phyloP scores from a whole-genome alignment of 2,113 vertebrate genomes.

The Pheucticus melanocephalus region DNA sequence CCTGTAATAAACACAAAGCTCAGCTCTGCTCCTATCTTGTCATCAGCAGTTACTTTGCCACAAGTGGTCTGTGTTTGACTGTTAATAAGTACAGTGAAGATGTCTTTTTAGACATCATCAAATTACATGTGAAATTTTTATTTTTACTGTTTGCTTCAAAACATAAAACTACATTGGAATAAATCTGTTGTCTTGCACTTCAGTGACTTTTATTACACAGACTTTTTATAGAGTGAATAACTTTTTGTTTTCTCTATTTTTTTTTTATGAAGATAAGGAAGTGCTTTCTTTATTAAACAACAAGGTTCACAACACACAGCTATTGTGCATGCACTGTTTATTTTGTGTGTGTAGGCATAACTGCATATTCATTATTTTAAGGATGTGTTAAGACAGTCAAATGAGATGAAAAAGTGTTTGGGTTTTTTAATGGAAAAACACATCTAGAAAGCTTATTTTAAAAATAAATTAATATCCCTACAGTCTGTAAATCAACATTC shows the following conservation, averaged over 20 bases:
- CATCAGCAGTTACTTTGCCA: background rate
- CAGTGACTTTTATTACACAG: background rate
- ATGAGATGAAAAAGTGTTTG: slow-evolving; percentile 31
- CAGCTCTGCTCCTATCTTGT: background rate
- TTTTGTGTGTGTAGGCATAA: slow-evolving; percentile 11
- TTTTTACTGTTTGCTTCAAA: background rate
- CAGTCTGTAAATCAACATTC: slow-evolving; percentile 11
- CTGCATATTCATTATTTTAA: slow-evolving; percentile 51
- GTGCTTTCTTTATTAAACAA: slow-evolving; percentile 40
- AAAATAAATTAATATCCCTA: slow-evolving; percentile 25
- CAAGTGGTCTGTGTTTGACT: background rate
- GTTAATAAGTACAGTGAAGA: background rate
- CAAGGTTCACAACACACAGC: background rate
- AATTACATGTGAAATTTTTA: background rate
- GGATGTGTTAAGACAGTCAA: slow-evolving; percentile 18
- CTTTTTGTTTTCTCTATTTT: background rate
- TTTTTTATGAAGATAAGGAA: slow-evolving; percentile 34
- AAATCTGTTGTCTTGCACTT: background rate
- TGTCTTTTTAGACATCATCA: background rate
- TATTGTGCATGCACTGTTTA: slow-evolving; percentile 8
- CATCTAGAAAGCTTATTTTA: slow-evolving; percentile 29
- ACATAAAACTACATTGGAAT: background rate
- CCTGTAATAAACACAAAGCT: background rate
- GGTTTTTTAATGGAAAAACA: background rate
- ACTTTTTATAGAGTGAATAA: background rate